Conservation (phyloP, 1,140 invertebrate genomes). For the Atta cephalotes region DNA sequence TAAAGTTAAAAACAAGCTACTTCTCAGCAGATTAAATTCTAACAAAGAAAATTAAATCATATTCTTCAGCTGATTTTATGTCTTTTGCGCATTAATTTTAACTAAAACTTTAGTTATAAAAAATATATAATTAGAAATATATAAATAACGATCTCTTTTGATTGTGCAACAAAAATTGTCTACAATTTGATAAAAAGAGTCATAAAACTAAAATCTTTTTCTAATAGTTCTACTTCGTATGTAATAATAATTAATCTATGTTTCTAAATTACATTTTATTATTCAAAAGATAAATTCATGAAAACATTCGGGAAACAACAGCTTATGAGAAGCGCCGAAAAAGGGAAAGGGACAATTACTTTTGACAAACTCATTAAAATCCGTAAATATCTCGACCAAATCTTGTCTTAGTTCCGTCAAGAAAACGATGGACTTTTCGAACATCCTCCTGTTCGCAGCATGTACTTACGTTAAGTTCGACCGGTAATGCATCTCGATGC, state of each 20-base stretch:
- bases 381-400: conserved; percentile 44
- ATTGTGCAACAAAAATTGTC: neutral
- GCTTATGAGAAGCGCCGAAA: neutral
- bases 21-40: neutral
- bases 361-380: conserved; percentile 38
- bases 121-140: neutral
- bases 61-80: neutral
- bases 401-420: conserved; percentile 22
- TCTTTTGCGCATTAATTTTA: neutral
- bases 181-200: neutral
- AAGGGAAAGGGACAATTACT: neutral
- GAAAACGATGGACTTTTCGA: neutral
- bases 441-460: conserved; percentile 4
- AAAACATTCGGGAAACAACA: neutral
- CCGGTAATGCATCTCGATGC: conserved; percentile 61
- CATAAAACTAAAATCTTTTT: neutral
- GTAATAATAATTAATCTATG: neutral
- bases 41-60: neutral
- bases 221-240: neutral
- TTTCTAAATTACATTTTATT: neutral
- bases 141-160: conserved; percentile 4
- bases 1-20: neutral
- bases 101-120: neutral
- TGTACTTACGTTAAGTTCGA: conserved; percentile 63
- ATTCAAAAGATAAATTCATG: neutral